A percentile compares a stretch with the other conserved stretches of the same genome.
phyloP scores from a whole-genome alignment of 2,797 vertebrate genomes.

The Martes flavigula region DNA sequence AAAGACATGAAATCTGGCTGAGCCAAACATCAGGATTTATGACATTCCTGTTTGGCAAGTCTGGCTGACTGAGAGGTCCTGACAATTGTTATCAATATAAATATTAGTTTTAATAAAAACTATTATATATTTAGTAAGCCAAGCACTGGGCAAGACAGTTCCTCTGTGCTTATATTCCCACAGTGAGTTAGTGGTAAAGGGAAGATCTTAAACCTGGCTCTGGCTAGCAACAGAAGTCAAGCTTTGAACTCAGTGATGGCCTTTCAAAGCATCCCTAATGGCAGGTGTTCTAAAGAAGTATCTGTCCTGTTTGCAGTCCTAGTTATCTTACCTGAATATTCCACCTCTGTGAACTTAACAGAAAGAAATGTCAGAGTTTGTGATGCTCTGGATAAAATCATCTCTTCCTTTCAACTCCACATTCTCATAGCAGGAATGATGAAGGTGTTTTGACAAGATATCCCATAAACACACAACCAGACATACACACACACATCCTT shows the following conservation, averaged over 20 bases:
- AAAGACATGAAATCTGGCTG: not conserved
- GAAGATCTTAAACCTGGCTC: not conserved
- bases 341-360: not conserved
- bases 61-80: conserved; percentile 32
- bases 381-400: not conserved
- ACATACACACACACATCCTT: not conserved
- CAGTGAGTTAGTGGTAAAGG: not conserved
- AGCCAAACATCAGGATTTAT: not conserved
- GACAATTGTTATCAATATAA: not conserved
- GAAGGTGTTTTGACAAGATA: not conserved
- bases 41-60: conserved; percentile 33
- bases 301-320: not conserved
- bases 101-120: not conserved
- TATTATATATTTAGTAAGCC: not conserved
- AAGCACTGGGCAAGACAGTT: not conserved
- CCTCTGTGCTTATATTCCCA: not conserved
- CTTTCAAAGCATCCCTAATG: not conserved
- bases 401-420: not conserved
- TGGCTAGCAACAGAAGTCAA: not conserved
- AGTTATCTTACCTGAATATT: not conserved
- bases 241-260: not conserved
- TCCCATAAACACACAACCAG: not conserved
- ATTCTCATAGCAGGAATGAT: not conserved
- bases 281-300: not conserved
- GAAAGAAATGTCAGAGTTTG: not conserved